Percentiles rank a stretch among this genome's conserved stretches.
Evolutionary conservation across 2,113 vertebrate genomes (phyloP).

Genomic region (Muntiacus reevesi): DNA sequence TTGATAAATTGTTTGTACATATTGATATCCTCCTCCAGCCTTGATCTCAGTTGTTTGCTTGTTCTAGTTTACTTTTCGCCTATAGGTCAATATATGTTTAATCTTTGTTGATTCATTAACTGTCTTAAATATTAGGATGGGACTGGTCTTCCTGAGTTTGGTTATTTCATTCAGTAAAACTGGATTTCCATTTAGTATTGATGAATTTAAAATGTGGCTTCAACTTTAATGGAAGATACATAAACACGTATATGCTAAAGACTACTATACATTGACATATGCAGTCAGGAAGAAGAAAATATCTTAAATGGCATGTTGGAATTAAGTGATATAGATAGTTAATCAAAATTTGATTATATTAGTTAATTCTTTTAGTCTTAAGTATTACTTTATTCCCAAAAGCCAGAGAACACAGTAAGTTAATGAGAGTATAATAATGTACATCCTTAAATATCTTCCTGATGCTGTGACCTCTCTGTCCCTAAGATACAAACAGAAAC

Average conservation of each 20-base stretch:
- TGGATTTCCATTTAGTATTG: slow-evolving; percentile 7
- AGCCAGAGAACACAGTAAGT: slow-evolving; percentile 15
- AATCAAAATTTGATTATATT: slow-evolving; percentile 34
- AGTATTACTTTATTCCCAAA: slow-evolving; percentile 49
- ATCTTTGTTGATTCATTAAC: neutral
- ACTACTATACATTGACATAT: neutral
- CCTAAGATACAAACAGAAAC: neutral
- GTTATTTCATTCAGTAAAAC: neutral
- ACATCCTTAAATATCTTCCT: neutral
- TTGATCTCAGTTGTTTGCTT: neutral
- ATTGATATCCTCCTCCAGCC: neutral
- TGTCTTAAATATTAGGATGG: neutral
- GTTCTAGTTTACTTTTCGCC: neutral
- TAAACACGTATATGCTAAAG: neutral
- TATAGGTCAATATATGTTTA: neutral
- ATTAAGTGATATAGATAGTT: slow-evolving; percentile 2
- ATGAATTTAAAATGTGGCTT: neutral
- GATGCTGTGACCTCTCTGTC: neutral
- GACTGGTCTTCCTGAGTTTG: neutral
- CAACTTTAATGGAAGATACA: neutral
- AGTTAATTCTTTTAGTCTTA: slow-evolving; percentile 55
- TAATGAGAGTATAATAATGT: slow-evolving; percentile 15
- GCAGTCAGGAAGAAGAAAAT: neutral
- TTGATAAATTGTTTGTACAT: neutral
- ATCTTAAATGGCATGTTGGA: neutral